Evolutionary conservation across 2,888 invertebrate species (phyloP).

Genomic region (Coelinius sp.): DNA sequence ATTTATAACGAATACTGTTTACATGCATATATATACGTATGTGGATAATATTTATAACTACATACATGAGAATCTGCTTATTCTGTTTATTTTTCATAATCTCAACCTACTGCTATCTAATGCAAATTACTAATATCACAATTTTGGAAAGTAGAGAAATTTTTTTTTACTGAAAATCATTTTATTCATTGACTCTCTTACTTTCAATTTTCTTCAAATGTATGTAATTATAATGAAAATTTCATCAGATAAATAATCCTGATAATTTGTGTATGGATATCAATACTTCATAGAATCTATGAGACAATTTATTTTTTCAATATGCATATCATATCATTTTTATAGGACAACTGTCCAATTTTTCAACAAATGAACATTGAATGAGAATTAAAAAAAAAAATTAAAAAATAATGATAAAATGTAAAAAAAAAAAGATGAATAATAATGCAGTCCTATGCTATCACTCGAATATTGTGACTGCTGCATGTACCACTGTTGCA

Average conservation of each 20-base stretch:
- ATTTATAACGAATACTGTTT: conserved; percentile 30
- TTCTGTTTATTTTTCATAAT: conserved; percentile 41
- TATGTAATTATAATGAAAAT: conserved; percentile 61
- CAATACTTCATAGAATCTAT: conserved; percentile 67
- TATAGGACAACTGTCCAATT: conserved; percentile 57
- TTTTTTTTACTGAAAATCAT: too few species aligned
- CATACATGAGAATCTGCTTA: conserved; percentile 53
- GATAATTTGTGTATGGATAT: conserved; percentile 65
- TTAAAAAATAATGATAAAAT: conserved; percentile 29
- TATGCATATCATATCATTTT: conserved; percentile 71
- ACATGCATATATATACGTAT: conserved; percentile 42
- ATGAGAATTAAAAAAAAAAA: conserved; percentile 9
- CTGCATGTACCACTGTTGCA: conserved; percentile 8
- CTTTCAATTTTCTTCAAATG: conserved; percentile 40
- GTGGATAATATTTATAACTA: conserved; percentile 46
- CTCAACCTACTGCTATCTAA: neutral
- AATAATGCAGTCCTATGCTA: conserved; percentile 28
- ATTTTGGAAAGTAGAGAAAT: neutral
- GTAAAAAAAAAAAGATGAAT: conserved; percentile 39
- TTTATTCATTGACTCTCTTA: too few species aligned
- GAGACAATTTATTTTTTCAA: conserved; percentile 71
- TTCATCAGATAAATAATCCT: conserved; percentile 65
- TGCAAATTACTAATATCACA: neutral
- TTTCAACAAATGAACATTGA: conserved; percentile 30
- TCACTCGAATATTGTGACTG: neutral